A percentile compares a stretch with the other conserved stretches of the same genome.
phyloP scores from a whole-genome alignment of 2,113 vertebrate genomes.

The Ciconia boyciana region DNA sequence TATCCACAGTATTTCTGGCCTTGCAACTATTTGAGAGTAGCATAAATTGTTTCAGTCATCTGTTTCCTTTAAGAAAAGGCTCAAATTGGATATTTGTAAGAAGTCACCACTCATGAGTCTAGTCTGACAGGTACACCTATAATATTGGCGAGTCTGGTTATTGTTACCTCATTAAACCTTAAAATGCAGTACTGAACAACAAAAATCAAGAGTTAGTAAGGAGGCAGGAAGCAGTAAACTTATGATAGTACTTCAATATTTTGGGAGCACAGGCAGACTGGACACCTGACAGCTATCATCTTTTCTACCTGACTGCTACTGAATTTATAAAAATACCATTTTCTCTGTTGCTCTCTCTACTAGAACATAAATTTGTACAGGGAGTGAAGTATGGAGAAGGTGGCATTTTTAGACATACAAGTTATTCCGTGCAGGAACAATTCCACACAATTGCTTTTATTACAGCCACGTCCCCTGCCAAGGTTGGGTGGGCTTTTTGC shows the following conservation, averaged over 20 bases:
- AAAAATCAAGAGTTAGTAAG: neutral
- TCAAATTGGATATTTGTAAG: neutral
- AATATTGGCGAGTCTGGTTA: neutral
- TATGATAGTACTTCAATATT: neutral
- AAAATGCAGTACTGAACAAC: neutral
- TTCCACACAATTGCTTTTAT: constrained; percentile 6
- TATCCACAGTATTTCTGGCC: neutral
- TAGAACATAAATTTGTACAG: neutral
- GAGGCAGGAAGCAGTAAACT: neutral
- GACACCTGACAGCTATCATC: neutral
- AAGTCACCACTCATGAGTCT: neutral
- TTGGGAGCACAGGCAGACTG: neutral
- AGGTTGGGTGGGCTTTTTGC: neutral
- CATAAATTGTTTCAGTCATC: neutral
- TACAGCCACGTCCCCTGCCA: neutral
- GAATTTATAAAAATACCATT: neutral
- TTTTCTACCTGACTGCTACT: neutral
- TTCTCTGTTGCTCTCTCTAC: neutral
- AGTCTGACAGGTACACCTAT: neutral
- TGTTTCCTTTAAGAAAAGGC: neutral
- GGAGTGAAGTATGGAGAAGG: neutral
- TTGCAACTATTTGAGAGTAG: neutral
- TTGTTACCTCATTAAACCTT: neutral
- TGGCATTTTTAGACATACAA: neutral
- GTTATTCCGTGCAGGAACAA: constrained; percentile 5